A percentile compares a stretch with the other conserved stretches of the same genome.
Conservation (phyloP, 2,888 invertebrate species). For the Pegoplata infirma region DNA sequence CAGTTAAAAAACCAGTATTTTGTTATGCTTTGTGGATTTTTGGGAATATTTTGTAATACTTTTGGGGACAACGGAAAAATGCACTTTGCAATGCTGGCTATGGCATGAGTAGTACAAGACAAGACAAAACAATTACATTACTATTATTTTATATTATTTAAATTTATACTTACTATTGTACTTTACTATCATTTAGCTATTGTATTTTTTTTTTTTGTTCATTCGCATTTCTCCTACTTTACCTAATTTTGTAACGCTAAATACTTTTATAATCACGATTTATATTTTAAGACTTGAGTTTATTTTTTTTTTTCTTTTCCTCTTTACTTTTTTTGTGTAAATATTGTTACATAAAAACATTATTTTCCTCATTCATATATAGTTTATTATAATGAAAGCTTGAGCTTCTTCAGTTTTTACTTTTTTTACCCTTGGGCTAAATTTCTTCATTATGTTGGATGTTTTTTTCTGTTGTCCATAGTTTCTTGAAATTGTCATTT, state of each 20-base stretch:
- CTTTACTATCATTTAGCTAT: not conserved
- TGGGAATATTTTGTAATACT: too few relatives aligned
- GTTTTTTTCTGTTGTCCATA: slow-evolving; percentile 13
- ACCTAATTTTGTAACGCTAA: slow-evolving; percentile 38
- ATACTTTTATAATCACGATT: slow-evolving; percentile 42
- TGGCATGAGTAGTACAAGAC: slow-evolving; percentile 5
- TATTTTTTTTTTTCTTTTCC: not conserved
- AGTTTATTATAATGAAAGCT: slow-evolving; percentile 25
- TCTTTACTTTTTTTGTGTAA: too few relatives aligned
- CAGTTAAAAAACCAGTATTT: too few relatives aligned
- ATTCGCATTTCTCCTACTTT: slow-evolving; percentile 26
- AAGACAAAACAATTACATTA: slow-evolving; percentile 26
- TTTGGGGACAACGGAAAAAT: too few relatives aligned
- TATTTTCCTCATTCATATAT: slow-evolving; percentile 5
- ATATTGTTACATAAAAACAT: not conserved
- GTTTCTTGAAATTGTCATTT: slow-evolving; percentile 40
- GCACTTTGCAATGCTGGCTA: too few relatives aligned
- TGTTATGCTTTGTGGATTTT: too few relatives aligned
- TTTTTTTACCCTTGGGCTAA: slow-evolving; percentile 39
- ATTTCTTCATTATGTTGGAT: slow-evolving; percentile 8
- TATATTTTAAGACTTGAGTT: slow-evolving; percentile 28
- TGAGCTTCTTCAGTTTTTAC: slow-evolving; percentile 45
- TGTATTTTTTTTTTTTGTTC: too few relatives aligned
- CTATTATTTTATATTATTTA: slow-evolving; percentile 43
- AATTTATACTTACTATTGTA: slow-evolving; percentile 6